Percentiles rank a stretch among this genome's conserved stretches.
These are phyloP conservation scores for Chironomus tepperi DNA, from an alignment of 1,140 invertebrate genomes.

Conservation along the genomic window DNA sequence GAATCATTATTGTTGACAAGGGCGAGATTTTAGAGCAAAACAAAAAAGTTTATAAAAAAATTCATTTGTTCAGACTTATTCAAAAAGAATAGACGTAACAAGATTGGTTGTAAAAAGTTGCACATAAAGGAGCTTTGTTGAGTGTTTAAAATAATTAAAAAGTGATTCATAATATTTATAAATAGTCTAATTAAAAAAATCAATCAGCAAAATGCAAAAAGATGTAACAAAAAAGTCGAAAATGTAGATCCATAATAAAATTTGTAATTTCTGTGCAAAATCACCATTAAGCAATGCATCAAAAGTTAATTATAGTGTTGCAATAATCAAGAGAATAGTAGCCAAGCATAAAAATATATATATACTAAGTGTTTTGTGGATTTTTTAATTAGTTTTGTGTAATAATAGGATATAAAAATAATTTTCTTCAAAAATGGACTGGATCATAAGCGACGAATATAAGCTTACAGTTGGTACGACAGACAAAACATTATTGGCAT, in stretches of 20 bases:
- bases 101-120: neutral
- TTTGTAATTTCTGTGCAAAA: neutral
- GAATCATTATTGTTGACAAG: neutral
- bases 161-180: neutral
- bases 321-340: neutral
- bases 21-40: neutral
- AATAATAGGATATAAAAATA: neutral
- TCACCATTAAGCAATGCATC: neutral
- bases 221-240: neutral
- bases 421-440: conserved; percentile 46
- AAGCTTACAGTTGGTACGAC: conserved; percentile 49
- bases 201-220: neutral
- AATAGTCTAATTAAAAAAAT: conserved; percentile 2
- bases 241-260: neutral
- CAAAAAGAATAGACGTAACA: neutral
- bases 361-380: too few relatives aligned
- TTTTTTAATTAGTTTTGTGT: too few relatives aligned
- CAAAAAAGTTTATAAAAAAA: neutral
- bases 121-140: neutral
- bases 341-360: too few relatives aligned
- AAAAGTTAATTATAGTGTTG: neutral
- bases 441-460: conserved; percentile 60
- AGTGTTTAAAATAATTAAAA: neutral
- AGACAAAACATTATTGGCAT: too few relatives aligned
- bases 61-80: neutral